Percentiles rank a stretch among this genome's conserved stretches.
These are phyloP conservation scores for Tenthredo notha DNA, from an alignment of 2,888 invertebrate genomes.

Conservation along the genomic window DNA sequence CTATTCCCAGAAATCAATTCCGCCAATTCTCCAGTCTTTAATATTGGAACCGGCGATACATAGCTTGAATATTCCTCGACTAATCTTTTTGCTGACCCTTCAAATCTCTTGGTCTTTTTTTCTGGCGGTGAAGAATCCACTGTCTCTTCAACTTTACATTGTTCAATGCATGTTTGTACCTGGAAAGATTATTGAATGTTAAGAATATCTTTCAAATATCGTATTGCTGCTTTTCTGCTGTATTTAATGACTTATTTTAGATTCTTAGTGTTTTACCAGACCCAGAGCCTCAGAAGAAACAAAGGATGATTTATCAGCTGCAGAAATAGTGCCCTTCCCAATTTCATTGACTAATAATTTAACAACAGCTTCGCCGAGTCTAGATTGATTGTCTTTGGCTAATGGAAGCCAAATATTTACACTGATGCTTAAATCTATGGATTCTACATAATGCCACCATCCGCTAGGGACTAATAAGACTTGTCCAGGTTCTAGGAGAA, in stretches of 20 bases:
- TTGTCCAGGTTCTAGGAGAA: slow-evolving; percentile 90
- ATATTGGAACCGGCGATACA: slow-evolving; percentile 60
- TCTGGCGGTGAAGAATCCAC: slow-evolving; percentile 10
- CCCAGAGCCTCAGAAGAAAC: slow-evolving; percentile 63
- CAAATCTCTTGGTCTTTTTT: slow-evolving; percentile 57
- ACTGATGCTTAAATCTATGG: slow-evolving; percentile 80
- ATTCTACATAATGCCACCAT: slow-evolving; percentile 99
- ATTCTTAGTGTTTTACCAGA: slow-evolving; percentile 64
- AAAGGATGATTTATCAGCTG: slow-evolving; percentile 60
- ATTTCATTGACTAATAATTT: slow-evolving; percentile 70
- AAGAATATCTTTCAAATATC: not conserved
- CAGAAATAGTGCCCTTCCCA: slow-evolving; percentile 62
- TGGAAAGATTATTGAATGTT: slow-evolving; percentile 60
- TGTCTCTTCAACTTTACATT: slow-evolving; percentile 59
- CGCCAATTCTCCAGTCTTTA: slow-evolving; percentile 61
- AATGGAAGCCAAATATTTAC: slow-evolving; percentile 90
- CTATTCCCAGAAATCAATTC: slow-evolving; percentile 64
- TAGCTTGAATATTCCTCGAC: slow-evolving; percentile 61
- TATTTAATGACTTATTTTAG: slow-evolving; percentile 22
- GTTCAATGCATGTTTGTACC: slow-evolving; percentile 65
- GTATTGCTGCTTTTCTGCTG: not conserved
- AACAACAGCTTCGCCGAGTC: slow-evolving; percentile 74
- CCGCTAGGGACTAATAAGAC: slow-evolving; percentile 92
- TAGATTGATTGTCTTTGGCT: slow-evolving; percentile 78
- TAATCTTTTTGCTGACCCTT: slow-evolving; percentile 64